Evolutionary conservation across 2,888 invertebrate species (phyloP), one percentile per base, ranked within the genome.

Genomic region (Ornithoptera alexandrae): DNA sequence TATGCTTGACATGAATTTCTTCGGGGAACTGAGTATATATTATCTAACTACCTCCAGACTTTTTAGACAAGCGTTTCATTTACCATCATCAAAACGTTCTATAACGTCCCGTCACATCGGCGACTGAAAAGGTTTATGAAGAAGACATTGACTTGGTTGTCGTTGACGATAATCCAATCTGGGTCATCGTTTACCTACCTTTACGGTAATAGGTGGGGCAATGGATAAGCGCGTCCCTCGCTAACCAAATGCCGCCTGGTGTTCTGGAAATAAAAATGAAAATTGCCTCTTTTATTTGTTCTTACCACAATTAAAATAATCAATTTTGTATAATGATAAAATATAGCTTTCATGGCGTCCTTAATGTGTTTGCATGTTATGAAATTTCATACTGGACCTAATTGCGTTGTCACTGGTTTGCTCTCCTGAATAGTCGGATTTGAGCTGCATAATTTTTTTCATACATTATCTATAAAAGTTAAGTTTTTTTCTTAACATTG

Each of bases 361-460:
- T 86, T 89, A 90, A 91, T 90, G 87, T 91, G 89, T 91, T 90
- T 90, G 90, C 87, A 85, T 87, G 85, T 87, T 86, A 87, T 83
- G 89, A 87, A 88, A 88, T 88, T 90, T 90, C 86, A 87, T 88
- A 87, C 88, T 87, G 81, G 86, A 88, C 86, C 88, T 89, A 90
- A 90, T 89, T 90, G 87, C 85, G 86, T 89, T 89, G 89, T 90
- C 88, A 87, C 87, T 88, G 85, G 89, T 90, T 88, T 90, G 87
- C 89, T 88, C 89, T 89, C 86, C 82, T 88, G 92, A 89, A 90
- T 90, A 90, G 90, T 88, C 87, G 87, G 83, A 86, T 89, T 89
- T 83, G 87, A 87, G 87, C 87, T 88, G 85, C 85, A 86, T 88
- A 89, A 90, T 91, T 90, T 90, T 90, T 88, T 30, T 30, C 3